Percentiles rank a stretch among this genome's conserved stretches.
These are phyloP conservation scores for Brachypalpus laphriformis DNA, from an alignment of 2,888 invertebrate species.

Conservation along the genomic window DNA sequence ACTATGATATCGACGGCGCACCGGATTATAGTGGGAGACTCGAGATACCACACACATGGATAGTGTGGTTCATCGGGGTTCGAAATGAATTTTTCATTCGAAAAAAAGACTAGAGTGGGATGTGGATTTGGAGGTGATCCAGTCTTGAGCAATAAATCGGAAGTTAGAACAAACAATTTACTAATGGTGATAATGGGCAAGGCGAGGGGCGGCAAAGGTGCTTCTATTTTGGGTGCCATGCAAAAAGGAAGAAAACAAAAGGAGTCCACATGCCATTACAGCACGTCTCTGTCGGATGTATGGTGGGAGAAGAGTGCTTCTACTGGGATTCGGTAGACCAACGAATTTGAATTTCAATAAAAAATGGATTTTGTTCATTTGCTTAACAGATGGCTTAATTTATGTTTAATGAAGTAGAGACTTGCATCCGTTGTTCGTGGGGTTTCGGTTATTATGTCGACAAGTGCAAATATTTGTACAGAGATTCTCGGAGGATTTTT, in stretches of 20 bases:
- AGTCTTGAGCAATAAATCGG: conserved; percentile 65
- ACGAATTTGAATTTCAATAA: conserved; percentile 58
- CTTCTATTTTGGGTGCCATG: conserved; percentile 30
- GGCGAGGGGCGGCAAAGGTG: conserved; percentile 31
- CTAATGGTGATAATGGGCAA: conserved; percentile 69
- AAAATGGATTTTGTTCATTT: conserved; percentile 65
- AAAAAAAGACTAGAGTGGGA: not conserved
- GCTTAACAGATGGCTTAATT: conserved; percentile 71
- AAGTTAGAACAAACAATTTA: conserved; percentile 73
- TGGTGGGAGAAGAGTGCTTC: conserved; percentile 1
- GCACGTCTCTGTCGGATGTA: conserved; percentile 19
- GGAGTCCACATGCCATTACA: conserved; percentile 33
- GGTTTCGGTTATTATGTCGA: conserved; percentile 9
- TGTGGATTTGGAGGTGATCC: conserved; percentile 1
- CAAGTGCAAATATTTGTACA: conserved; percentile 44
- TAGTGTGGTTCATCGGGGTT: conserved; percentile 41
- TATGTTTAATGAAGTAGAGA: conserved; percentile 69
- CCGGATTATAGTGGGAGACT: conserved; percentile 58
- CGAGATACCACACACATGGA: conserved; percentile 42
- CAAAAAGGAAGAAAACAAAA: conserved; percentile 49
- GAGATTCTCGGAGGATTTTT: conserved; percentile 1
- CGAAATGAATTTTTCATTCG: conserved; percentile 65
- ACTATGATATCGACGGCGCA: conserved; percentile 36
- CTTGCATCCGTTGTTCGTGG: conserved; percentile 48
- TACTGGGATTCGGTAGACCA: conserved; percentile 47